Conservation (phyloP, 2,113 vertebrate species). For the Antigone vipio region DNA sequence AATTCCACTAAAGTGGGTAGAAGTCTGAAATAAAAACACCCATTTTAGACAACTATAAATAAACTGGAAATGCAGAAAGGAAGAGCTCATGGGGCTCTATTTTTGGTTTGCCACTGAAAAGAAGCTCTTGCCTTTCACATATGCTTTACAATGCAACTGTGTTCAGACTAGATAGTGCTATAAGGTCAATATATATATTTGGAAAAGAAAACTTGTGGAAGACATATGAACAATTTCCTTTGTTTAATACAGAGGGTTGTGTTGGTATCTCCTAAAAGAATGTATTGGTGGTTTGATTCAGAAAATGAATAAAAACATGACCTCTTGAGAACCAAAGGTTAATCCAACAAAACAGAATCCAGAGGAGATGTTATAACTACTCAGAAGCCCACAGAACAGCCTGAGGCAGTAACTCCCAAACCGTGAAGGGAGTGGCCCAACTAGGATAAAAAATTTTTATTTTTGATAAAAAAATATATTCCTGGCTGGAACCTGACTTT, state of each 20-base stretch:
- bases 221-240: slow-evolving; percentile 52
- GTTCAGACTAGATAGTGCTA: neutral
- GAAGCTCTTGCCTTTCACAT: neutral
- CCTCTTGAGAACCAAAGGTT: slow-evolving; percentile 36
- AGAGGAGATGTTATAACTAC: slow-evolving; percentile 10
- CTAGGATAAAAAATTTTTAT: neutral
- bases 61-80: neutral
- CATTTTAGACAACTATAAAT: slow-evolving; percentile 4
- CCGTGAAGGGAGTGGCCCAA: neutral
- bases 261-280: slow-evolving; percentile 5
- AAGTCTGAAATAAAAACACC: neutral
- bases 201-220: neutral
- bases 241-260: slow-evolving; percentile 23
- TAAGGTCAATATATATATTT: slow-evolving; percentile 9
- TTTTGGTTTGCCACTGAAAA: neutral
- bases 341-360: slow-evolving; percentile 37
- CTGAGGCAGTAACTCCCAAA: slow-evolving; percentile 1
- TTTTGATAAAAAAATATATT: slow-evolving; percentile 11
- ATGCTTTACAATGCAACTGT: slow-evolving; percentile 30
- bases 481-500: neutral
- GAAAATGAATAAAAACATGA: slow-evolving; percentile 33
- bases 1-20: neutral
- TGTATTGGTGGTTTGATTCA: neutral
- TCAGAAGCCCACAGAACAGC: neutral
- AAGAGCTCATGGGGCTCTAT: neutral